Evolutionary conservation across 2,888 invertebrate species (phyloP).

Genomic region (Thelaira solivaga): DNA sequence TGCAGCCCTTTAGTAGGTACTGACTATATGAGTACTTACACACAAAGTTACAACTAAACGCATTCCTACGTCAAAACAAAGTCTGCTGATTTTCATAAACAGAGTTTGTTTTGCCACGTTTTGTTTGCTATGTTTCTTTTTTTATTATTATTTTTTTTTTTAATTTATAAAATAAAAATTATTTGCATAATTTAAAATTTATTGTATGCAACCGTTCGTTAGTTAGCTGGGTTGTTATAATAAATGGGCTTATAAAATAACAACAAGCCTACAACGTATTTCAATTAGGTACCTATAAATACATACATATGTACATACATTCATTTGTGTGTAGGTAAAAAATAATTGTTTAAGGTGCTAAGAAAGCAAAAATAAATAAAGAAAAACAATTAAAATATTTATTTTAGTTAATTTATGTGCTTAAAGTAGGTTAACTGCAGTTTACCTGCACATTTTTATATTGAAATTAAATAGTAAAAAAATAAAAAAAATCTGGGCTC

Average conservation of each 20-base stretch:
- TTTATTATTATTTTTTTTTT: neutral
- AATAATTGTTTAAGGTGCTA: neutral
- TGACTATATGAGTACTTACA: neutral
- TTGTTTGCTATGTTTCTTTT: too few species aligned
- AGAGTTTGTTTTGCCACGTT: constrained; percentile 21
- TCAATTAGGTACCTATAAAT: too few species aligned
- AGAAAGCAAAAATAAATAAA: neutral
- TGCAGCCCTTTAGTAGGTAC: too few species aligned
- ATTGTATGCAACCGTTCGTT: constrained; percentile 17
- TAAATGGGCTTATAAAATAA: constrained; percentile 20
- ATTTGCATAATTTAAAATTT: constrained; percentile 42
- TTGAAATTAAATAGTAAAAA: neutral
- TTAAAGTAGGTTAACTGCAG: constrained; percentile 26
- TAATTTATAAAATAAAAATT: constrained; percentile 6
- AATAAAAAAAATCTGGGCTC: neutral
- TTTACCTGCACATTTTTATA: neutral
- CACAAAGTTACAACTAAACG: constrained; percentile 2
- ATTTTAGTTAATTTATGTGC: constrained; percentile 1
- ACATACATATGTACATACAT: neutral
- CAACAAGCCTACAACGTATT: neutral
- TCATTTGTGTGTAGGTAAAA: neutral
- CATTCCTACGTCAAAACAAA: constrained; percentile 30
- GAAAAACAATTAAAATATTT: neutral
- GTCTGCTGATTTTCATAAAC: constrained; percentile 37
- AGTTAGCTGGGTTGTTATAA: constrained; percentile 8